Evolutionary conservation across 2,113 vertebrate species (phyloP), one percentile per base, ranked within the genome.

Genomic region (Sylvilagus bachmani): DNA sequence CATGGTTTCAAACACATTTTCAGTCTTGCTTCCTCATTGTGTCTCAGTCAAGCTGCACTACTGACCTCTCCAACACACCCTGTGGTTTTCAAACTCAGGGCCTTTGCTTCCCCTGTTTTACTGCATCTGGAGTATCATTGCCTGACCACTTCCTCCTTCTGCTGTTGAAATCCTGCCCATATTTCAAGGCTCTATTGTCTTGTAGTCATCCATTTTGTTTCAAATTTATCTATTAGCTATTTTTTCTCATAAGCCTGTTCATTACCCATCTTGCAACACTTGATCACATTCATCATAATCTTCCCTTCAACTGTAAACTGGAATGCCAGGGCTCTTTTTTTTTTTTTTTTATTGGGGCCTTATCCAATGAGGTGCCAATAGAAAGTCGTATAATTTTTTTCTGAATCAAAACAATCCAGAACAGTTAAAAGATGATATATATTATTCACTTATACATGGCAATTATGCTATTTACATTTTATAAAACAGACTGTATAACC

Each of bases 341-440:
- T 49, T 44, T 82, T 85, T n/a, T 55, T 86, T 69, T 25, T 49
- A 58, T 55, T 78, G 53, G 78, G 22, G 22, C 3, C 62, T 67
- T n/a, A 44, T 55, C 13, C 13, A 82, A 31, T 6, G 44, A 4
- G 44, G 74, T 61, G 33, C 22, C 74, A 92, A 22, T 90, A 70
- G 77, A 88, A 89, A 66, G 51, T 49, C 21, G 73, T 78, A 82
- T 81, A 78, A 84, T 67, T 44, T 92, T n/a, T 95, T 81, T 69
- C 13, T 70, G 33, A 93, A 79, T 92, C 74, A 92, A 91, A 92
- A 66, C 10, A 33, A 55, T 89, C n/a, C 80, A 61, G 79, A 89
- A 78, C 5, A 36, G 49, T 51, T 93, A 91, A 93, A 93, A 74
- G 61, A 27, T 70, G 31, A 61, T 92, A 55, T 22, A 61, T n/a